phyloP scores from a whole-genome alignment of 2,797 vertebrate genomes.

The Eidolon dupreanum region DNA sequence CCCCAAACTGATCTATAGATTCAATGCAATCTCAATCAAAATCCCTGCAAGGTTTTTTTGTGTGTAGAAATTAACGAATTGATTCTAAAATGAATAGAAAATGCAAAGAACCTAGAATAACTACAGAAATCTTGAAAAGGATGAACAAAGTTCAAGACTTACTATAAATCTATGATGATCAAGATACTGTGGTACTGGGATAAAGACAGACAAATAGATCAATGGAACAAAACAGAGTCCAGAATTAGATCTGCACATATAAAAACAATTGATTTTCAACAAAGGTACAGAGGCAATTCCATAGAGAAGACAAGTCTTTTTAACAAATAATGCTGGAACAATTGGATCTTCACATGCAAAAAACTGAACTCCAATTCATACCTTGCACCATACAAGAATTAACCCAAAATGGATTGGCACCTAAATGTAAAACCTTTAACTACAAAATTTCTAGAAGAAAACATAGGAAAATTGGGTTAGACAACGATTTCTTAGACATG shows the following conservation, averaged over 20 bases:
- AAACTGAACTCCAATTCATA: background rate
- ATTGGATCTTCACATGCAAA: background rate
- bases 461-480: background rate
- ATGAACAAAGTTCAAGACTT: background rate
- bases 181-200: background rate
- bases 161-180: slow-evolving; percentile 1
- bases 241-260: background rate
- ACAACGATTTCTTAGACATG: background rate
- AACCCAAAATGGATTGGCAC: background rate
- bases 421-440: background rate
- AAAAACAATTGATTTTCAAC: background rate
- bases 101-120: background rate
- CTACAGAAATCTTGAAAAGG: slow-evolving; percentile 16
- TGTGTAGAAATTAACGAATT: background rate
- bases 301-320: background rate
- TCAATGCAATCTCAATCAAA: background rate
- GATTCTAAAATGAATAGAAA: slow-evolving; percentile 42
- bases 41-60: background rate
- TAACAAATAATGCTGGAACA: background rate
- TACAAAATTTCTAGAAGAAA: background rate
- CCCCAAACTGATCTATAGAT: background rate
- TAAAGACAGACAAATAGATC: background rate
- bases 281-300: slow-evolving; percentile 24
- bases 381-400: background rate
- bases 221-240: background rate